Evolutionary conservation across 2,113 vertebrate genomes (phyloP).

Genomic region (Dicrurus megarhynchus): DNA sequence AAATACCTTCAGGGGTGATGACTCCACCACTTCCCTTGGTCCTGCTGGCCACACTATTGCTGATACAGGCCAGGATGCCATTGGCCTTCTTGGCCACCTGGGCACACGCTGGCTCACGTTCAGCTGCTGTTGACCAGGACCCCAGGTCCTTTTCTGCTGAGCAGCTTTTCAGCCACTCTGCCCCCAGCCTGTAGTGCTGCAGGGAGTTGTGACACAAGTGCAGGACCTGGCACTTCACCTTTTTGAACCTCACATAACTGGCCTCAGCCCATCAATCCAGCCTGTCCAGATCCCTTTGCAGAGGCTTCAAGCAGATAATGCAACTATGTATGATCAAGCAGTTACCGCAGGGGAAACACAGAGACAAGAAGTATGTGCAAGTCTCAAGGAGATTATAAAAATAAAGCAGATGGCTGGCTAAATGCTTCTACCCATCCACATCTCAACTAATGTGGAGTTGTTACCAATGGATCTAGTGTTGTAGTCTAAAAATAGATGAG

Average conservation of each 20-base stretch:
- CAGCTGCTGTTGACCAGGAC: fast-evolving
- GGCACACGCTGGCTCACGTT: neutral
- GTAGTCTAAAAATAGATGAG: neutral
- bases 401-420: neutral
- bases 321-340: neutral
- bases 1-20: neutral
- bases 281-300: neutral
- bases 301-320: neutral
- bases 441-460: neutral
- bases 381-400: neutral
- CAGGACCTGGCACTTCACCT: neutral
- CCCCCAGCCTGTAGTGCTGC: neutral
- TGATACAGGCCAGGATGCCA: neutral
- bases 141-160: neutral
- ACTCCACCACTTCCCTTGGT: neutral
- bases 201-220: neutral
- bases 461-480: neutral
- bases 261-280: neutral
- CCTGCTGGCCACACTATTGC: neutral
- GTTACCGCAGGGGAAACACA: neutral
- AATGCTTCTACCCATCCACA: neutral
- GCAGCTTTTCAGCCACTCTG: neutral
- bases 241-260: neutral
- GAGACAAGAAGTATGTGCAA: neutral
- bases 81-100: neutral